Evolutionary conservation across 2,113 vertebrate genomes (phyloP), one percentile per base, ranked within the genome.

Genomic region (Notarius quadriscutis): DNA sequence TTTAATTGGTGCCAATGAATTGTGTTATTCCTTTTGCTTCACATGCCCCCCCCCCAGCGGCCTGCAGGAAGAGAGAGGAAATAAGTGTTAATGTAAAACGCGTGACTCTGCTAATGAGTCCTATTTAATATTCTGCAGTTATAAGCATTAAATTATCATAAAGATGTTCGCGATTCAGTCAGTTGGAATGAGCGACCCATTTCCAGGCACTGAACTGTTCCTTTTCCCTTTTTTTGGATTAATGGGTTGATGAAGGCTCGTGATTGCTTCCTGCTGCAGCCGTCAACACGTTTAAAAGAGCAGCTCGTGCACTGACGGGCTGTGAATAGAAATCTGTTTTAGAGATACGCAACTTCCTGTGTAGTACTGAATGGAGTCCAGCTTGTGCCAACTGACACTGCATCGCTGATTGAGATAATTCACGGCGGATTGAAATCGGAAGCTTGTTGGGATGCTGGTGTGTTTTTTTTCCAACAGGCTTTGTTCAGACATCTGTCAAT

Each of bases 61-160:
- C 34, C 93, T 91, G 89, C 89, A 90, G 91, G 90, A 85, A 91
- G 92, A 91, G 91, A 93, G 93, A 58, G 88, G 91, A 51, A 93
- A 93, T 92, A 94, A 90, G 93, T 93, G 94, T 91, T 95, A 94
- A 95, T 94, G 92, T 93, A 95, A 94, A 94, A 92, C 89, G 91
- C 92, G 93, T 92, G 93, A 95, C 89, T 95, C 90, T 89, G 87
- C 93, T 96, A 96, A 95, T 95, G 93, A 96, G 94, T 92, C 92
- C 67, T 89, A 91, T 94, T 94, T 93, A 92, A 92, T 93, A 90
- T 92, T 93, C 89, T 86, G 86, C 89, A 92, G 93, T 93, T 94
- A 92, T 93, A 94, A 94, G 94, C 93, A 93, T 92, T 94, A 93
- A 94, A 94, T 95, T 94, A 95, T 95, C 93, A 95, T 94, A 93